phyloP scores from a whole-genome alignment of 2,113 vertebrate species.

The Grus americana region DNA sequence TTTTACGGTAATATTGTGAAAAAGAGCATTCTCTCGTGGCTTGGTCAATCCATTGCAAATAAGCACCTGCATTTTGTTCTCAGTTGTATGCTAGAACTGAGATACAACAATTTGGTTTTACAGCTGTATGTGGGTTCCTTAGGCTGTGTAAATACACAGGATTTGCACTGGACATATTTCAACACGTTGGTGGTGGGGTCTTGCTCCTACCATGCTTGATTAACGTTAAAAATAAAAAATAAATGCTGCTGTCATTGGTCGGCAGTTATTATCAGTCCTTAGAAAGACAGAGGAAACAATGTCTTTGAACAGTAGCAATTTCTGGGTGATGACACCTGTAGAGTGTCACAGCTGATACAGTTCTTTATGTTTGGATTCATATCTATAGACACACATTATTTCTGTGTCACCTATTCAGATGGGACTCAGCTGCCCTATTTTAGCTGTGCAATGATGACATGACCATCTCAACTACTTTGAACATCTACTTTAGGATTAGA shows the following conservation, averaged over 20 bases:
- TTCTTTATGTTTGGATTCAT: neutral
- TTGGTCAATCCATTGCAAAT: neutral
- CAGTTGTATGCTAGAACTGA: neutral
- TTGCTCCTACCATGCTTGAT: neutral
- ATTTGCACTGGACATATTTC: neutral
- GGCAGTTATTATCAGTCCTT: neutral
- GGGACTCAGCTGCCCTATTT: neutral
- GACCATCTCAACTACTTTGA: neutral
- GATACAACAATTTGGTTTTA: neutral
- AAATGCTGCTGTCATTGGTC: accelerated
- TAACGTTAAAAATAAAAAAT: neutral
- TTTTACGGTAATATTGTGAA: neutral
- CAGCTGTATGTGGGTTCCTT: neutral
- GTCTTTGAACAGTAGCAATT: neutral
- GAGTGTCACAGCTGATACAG: neutral
- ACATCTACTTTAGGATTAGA: neutral
- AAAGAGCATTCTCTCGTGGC: accelerated
- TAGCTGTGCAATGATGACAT: neutral
- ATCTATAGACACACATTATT: neutral
- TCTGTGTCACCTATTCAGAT: neutral
- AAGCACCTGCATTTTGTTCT: neutral
- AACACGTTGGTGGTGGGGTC: accelerated
- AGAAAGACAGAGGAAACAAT: neutral
- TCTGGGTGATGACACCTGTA: neutral
- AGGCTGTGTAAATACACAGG: neutral